phyloP scores from a whole-genome alignment of 1,140 invertebrate species.

The Drosophila equinoxialis region DNA sequence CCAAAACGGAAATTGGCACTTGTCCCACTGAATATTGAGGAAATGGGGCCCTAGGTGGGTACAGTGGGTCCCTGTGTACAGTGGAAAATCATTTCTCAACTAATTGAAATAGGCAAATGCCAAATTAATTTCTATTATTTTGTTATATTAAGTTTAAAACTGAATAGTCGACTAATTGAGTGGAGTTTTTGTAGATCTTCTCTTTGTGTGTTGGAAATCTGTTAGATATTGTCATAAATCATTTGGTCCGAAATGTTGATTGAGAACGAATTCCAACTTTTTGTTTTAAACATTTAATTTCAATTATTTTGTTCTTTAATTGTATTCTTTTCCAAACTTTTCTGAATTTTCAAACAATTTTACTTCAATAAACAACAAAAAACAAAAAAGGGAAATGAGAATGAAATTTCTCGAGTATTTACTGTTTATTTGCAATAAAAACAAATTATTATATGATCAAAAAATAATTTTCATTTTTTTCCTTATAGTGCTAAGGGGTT shows the following conservation, averaged over 20 bases:
- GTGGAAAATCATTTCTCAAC: neutral
- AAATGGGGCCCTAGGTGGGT: conserved; percentile 2
- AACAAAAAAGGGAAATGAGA: neutral
- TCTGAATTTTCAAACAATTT: too few species aligned
- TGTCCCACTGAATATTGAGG: neutral
- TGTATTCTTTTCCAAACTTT: neutral
- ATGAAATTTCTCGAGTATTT: neutral
- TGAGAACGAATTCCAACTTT: too few species aligned
- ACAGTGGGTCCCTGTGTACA: neutral
- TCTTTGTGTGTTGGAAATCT: too few species aligned
- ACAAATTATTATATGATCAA: conserved; percentile 10
- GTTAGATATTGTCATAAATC: too few species aligned
- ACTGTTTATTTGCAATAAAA: neutral
- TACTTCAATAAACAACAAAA: neutral
- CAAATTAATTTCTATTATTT: too few species aligned
- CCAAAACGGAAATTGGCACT: conserved; percentile 4
- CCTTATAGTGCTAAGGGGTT: neutral
- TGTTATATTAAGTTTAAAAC: too few species aligned
- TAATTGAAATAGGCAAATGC: neutral
- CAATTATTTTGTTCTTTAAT: neutral
- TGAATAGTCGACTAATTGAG: too few species aligned
- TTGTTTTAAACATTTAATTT: too few species aligned
- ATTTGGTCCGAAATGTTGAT: too few species aligned
- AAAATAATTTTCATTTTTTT: neutral
- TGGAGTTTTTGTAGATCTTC: too few species aligned